These are phyloP conservation scores for Limosa lapponica DNA, from an alignment of 2,797 vertebrate species.

Conservation along the genomic window DNA sequence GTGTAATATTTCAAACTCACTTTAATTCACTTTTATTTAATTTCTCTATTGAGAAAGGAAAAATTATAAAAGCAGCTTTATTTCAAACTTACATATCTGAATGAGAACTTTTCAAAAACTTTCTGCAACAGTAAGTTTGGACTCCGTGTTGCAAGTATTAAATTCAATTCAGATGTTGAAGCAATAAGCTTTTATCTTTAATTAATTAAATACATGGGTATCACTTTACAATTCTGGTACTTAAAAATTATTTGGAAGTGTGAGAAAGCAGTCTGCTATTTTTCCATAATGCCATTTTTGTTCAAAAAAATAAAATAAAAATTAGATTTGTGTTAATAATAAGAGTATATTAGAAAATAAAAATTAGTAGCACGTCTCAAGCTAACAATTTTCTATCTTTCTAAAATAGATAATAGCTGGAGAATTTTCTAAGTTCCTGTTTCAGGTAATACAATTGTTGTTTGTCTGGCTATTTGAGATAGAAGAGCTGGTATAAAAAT, in stretches of 20 bases:
- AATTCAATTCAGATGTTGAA: neutral
- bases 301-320: neutral
- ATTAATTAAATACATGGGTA: neutral
- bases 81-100: neutral
- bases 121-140: neutral
- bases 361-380: neutral
- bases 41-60: neutral
- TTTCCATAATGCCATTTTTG: neutral
- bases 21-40: neutral
- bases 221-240: neutral
- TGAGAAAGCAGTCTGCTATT: neutral
- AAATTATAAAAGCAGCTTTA: neutral
- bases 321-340: neutral
- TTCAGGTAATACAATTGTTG: neutral
- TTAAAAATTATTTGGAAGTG: neutral
- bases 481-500: neutral
- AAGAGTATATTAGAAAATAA: neutral
- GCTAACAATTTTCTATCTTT: neutral
- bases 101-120: neutral
- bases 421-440: neutral
- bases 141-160: neutral
- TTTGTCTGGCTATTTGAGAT: neutral
- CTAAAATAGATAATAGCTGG: neutral
- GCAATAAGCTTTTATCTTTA: neutral
- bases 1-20: neutral